Evolutionary conservation across 2,113 vertebrate genomes (phyloP), one percentile per base, ranked within the genome.

Genomic region (Rhineura floridana): DNA sequence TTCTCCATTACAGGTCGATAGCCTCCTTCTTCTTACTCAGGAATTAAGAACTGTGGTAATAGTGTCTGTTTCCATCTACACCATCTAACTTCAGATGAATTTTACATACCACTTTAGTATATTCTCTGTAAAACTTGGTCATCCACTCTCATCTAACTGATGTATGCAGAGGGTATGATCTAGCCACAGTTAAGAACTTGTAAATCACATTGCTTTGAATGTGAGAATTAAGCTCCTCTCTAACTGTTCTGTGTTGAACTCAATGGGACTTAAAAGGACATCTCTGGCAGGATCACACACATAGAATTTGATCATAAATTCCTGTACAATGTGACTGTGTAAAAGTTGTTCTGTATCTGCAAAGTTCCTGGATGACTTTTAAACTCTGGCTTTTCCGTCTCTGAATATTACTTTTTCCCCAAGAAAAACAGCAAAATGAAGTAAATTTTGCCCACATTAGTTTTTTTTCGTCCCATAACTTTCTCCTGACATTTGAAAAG

Each of bases 401-500:
- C 6, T 46, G 59, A 63, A 46, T 77, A 63, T 85, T 63, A 19
- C 19, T 76, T 63, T 63, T 39, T 50, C 0, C 13, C 12, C 11
- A 48, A 13, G 50, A 13, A 13, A 36, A 80, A 59, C 63, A 55
- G 52, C 17, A 25, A 63, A 62, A 62, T 70, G 69, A 59, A 73
- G 55, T 42, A 59, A 36, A 55, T 46, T 77, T 85, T 76, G 62
- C 42, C 42, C 42, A 46, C 59, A 28, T 67, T 83, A 83, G n/a
- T 3, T 63, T 55, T 10, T 7, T 21, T 46, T 4, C 6, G n/a
- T 23, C 46, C 84, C 19, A 62, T n/a, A 48, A 72, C 30, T 76
- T 85, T 48, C 42, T 69, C 72, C 28, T 85, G 84, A 85, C 84
- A 85, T 85, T 85, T 85, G 48, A 63, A 84, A 77, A 85, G 76